Percentiles rank a stretch among this genome's conserved stretches.
phyloP scores from a whole-genome alignment of 2,888 invertebrate genomes.

The Hymenopus coronatus region DNA sequence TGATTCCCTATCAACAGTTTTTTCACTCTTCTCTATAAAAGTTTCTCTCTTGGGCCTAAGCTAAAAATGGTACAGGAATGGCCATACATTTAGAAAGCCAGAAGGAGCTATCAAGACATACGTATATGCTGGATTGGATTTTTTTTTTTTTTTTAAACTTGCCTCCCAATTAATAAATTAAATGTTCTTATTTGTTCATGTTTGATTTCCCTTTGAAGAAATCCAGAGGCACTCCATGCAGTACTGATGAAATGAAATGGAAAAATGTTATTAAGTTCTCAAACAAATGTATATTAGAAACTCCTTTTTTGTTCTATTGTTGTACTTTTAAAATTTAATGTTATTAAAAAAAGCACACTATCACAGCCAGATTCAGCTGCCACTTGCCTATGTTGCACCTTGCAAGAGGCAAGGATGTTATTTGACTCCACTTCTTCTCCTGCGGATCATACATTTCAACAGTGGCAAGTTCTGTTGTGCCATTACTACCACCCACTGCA shows the following conservation, averaged over 20 bases:
- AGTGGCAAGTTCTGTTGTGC: constrained; percentile 72
- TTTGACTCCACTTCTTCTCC: constrained; percentile 52
- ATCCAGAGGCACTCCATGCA: not conserved
- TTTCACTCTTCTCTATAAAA: too few relatives aligned
- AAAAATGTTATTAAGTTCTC: not conserved
- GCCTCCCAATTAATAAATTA: too few relatives aligned
- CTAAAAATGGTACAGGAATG: too few relatives aligned
- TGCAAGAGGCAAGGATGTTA: constrained; percentile 58
- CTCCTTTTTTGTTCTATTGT: not conserved
- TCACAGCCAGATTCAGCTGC: not conserved
- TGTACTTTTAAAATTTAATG: not conserved
- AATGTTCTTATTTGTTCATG: not conserved
- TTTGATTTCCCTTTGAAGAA: not conserved
- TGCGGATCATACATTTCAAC: constrained; percentile 61
- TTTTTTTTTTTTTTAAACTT: too few relatives aligned
- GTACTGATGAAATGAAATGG: not conserved
- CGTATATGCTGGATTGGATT: too few relatives aligned
- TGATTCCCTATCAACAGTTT: too few relatives aligned
- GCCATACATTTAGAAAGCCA: too few relatives aligned
- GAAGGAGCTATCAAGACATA: too few relatives aligned
- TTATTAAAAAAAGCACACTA: not conserved
- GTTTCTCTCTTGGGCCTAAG: too few relatives aligned
- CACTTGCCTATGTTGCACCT: constrained; percentile 63
- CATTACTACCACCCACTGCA: constrained; percentile 81
- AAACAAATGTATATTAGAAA: not conserved